Conservation (phyloP, 1,140 invertebrate species). For the Macrocentrus cingulum region DNA sequence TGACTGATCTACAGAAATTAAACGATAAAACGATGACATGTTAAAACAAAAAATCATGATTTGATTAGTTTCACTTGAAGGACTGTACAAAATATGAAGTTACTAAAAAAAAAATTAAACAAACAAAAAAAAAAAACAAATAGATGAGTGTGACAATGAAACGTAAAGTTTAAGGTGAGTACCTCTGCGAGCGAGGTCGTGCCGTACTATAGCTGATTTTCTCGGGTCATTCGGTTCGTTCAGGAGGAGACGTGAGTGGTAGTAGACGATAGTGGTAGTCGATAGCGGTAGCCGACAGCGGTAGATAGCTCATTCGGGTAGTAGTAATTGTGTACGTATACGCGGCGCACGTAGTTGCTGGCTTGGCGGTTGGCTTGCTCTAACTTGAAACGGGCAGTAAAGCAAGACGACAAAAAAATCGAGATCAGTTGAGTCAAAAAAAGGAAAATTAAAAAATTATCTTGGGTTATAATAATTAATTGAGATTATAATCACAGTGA, state of each 20-base stretch:
- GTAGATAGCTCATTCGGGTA: slow-evolving; percentile 39
- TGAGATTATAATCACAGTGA: neutral
- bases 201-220: slow-evolving; percentile 53
- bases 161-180: slow-evolving; percentile 38
- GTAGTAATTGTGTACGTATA: slow-evolving; percentile 55
- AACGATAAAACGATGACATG: too few relatives aligned
- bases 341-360: slow-evolving; percentile 54
- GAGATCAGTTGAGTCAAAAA: too few relatives aligned
- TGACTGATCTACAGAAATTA: too few relatives aligned
- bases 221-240: slow-evolving; percentile 45
- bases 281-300: slow-evolving; percentile 40
- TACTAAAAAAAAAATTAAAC: slow-evolving; percentile 11
- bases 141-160: slow-evolving; percentile 24
- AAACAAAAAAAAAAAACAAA: slow-evolving; percentile 15
- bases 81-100: neutral
- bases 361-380: slow-evolving; percentile 56
- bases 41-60: too few relatives aligned
- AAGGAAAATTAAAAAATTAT: slow-evolving; percentile 10
- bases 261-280: slow-evolving; percentile 46
- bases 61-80: too few relatives aligned
- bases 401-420: slow-evolving; percentile 49
- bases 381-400: slow-evolving; percentile 54
- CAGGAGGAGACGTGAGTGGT: slow-evolving; percentile 53
- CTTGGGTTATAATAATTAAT: neutral
- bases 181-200: slow-evolving; percentile 52